Percentiles rank a stretch among this genome's conserved stretches.
These are phyloP conservation scores for Torymus auratus DNA, from an alignment of 2,888 invertebrate species.

Conservation along the genomic window DNA sequence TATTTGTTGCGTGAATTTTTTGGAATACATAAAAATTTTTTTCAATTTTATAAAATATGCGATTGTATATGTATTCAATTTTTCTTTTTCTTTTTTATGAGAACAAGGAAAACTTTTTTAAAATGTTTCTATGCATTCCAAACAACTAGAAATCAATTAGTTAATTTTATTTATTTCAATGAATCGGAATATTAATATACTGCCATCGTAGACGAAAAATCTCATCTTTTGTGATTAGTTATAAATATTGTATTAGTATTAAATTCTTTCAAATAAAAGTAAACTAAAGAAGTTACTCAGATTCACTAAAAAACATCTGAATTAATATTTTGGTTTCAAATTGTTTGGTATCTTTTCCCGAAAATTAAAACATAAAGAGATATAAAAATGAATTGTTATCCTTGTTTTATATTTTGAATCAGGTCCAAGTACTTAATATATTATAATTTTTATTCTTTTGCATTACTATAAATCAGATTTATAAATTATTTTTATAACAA, in stretches of 20 bases:
- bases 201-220: background rate
- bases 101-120: too few relatives aligned
- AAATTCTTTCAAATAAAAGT: background rate
- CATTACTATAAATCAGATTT: background rate
- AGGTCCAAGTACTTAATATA: too few relatives aligned
- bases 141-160: conserved; percentile 7
- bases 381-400: too few relatives aligned
- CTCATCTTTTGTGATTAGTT: too few relatives aligned
- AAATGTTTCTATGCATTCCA: background rate
- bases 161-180: background rate
- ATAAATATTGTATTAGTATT: too few relatives aligned
- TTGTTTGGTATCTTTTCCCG: too few relatives aligned
- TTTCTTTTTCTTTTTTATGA: background rate
- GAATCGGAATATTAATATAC: conserved; percentile 1
- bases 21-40: background rate
- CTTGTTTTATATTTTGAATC: too few relatives aligned
- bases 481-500: conserved; percentile 7
- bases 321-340: background rate
- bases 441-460: too few relatives aligned
- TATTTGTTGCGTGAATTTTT: conserved; percentile 19
- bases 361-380: too few relatives aligned
- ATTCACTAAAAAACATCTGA: conserved; percentile 15
- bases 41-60: too few relatives aligned
- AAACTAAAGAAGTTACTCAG: conserved; percentile 1
- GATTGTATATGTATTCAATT: background rate